Evolutionary conservation across 2,113 vertebrate species (phyloP).

Genomic region (Sapajus apella): DNA sequence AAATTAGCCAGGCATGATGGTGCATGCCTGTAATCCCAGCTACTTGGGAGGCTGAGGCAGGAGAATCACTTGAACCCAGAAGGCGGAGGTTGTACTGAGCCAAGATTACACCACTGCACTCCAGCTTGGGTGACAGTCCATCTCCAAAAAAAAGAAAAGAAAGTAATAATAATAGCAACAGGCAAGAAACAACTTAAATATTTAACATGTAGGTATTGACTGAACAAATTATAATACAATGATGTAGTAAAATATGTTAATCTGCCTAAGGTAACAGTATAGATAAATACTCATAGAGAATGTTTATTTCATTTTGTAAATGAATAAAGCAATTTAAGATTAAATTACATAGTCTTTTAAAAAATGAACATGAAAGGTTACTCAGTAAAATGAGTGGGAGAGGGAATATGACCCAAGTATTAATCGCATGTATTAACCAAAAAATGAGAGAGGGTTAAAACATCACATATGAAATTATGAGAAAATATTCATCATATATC

Average conservation of each 20-base stretch:
- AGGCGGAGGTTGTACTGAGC: no score
- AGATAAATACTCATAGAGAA: not conserved
- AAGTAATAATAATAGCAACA: not conserved
- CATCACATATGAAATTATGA: not conserved
- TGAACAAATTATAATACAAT: accelerated
- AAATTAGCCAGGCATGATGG: no score
- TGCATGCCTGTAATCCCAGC: no score
- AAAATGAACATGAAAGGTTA: not conserved
- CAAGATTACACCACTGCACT: no score
- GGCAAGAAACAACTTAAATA: not conserved
- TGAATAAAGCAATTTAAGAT: not conserved
- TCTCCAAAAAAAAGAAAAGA: no score
- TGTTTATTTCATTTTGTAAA: not conserved
- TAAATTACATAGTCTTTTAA: not conserved
- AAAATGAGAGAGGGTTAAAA: not conserved
- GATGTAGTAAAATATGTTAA: accelerated
- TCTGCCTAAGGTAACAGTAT: not conserved
- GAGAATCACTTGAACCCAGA: no score
- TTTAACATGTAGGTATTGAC: not conserved
- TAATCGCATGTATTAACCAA: not conserved
- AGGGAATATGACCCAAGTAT: not conserved
- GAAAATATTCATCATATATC: not conserved
- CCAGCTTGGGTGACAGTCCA: no score
- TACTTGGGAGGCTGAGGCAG: no score
- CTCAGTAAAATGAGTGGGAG: not conserved